A percentile compares a stretch with the other conserved stretches of the same genome.
Conservation (phyloP, 2,113 vertebrate species). For the Mirza zaza region DNA sequence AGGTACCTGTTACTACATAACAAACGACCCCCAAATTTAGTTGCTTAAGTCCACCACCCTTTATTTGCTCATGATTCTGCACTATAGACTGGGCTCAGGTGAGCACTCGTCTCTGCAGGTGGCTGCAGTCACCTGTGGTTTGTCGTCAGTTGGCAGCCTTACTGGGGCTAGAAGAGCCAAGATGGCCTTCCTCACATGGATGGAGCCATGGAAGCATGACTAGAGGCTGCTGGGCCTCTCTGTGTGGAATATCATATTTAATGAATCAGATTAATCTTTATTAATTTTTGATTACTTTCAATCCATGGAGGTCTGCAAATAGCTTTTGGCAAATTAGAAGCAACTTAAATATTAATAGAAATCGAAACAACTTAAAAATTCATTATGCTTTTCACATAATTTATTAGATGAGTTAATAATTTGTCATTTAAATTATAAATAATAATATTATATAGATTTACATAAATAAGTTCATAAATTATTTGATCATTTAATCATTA, state of each 20-base stretch:
- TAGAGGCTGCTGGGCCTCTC: not conserved
- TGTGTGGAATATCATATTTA: not conserved
- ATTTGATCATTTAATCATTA: not conserved
- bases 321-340: not conserved
- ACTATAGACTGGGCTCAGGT: not conserved
- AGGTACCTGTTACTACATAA: not conserved
- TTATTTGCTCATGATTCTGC: not conserved
- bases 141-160: no score
- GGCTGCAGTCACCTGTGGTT: not conserved
- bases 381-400: not conserved
- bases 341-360: not conserved
- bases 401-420: not conserved
- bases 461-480: not conserved
- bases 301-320: slow-evolving; percentile 18
- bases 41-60: not conserved
- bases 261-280: not conserved
- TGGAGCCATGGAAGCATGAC: not conserved
- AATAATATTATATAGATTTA: not conserved
- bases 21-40: not conserved
- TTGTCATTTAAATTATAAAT: not conserved
- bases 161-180: not conserved
- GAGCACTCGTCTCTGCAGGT: not conserved
- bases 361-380: slow-evolving; percentile 47
- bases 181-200: not conserved
- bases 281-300: slow-evolving; percentile 32